phyloP scores from a whole-genome alignment of 2,888 invertebrate species.

The Teleiodes luculella region DNA sequence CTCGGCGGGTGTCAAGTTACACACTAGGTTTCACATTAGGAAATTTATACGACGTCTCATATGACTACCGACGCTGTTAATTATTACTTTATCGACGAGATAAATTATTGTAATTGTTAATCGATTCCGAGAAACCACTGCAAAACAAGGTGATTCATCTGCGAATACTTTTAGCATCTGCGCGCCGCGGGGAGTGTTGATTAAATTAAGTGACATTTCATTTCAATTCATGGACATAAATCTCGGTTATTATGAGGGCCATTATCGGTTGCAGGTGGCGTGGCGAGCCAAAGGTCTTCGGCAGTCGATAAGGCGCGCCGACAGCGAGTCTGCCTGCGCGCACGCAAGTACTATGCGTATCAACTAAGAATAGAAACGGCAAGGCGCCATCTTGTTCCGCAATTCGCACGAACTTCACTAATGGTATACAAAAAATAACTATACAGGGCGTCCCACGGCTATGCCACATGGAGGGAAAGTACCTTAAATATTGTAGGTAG shows the following conservation, averaged over 20 bases:
- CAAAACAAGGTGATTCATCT: slow-evolving; percentile 75
- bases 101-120: slow-evolving; percentile 73
- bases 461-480: too few species aligned
- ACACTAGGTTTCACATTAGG: slow-evolving; percentile 76
- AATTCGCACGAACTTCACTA: too few species aligned
- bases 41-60: slow-evolving; percentile 75
- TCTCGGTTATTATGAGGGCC: slow-evolving; percentile 58
- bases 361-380: too few species aligned
- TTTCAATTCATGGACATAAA: slow-evolving; percentile 67
- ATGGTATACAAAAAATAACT: too few species aligned
- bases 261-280: slow-evolving; percentile 55
- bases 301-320: slow-evolving; percentile 42
- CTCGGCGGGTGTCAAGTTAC: slow-evolving; percentile 59
- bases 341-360: slow-evolving; percentile 40
- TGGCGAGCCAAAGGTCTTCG: slow-evolving; percentile 48
- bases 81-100: slow-evolving; percentile 72
- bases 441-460: too few species aligned
- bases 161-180: slow-evolving; percentile 56
- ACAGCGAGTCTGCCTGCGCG: slow-evolving; percentile 44
- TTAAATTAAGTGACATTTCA: slow-evolving; percentile 74
- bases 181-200: slow-evolving; percentile 60
- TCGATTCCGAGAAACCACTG: slow-evolving; percentile 67
- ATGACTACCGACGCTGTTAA: slow-evolving; percentile 70
- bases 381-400: too few species aligned
- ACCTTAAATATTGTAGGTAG: too few species aligned